phyloP scores from a whole-genome alignment of 2,113 vertebrate species.

The Indicator maculatus region DNA sequence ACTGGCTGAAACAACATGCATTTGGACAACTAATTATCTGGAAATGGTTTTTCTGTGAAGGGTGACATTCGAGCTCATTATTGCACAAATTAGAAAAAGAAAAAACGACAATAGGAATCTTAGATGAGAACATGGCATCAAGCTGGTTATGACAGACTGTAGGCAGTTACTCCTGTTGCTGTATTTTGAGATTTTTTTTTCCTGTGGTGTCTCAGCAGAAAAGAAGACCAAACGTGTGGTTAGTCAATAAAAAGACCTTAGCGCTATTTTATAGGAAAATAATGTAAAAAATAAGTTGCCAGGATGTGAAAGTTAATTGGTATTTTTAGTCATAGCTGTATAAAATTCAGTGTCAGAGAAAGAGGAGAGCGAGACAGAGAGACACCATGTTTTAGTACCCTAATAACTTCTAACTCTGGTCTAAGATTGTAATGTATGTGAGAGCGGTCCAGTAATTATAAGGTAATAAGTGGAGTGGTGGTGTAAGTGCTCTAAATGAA shows the following conservation, averaged over 20 bases:
- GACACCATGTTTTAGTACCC: conserved; percentile 74
- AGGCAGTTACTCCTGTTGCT: background rate
- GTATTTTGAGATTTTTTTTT: background rate
- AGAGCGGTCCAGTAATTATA: conserved; percentile 79
- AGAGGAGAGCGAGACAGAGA: conserved; percentile 55
- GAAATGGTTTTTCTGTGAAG: background rate
- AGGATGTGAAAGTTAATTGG: conserved; percentile 55
- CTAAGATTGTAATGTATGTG: conserved; percentile 78
- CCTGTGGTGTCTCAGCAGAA: background rate
- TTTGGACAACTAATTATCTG: background rate
- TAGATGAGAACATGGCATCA: background rate
- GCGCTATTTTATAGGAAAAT: background rate
- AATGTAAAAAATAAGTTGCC: background rate
- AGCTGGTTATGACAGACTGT: background rate
- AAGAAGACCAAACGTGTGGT: background rate
- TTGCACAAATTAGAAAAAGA: background rate
- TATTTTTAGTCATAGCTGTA: conserved; percentile 60
- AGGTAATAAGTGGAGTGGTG: conserved; percentile 80
- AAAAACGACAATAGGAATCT: background rate
- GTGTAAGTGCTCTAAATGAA: conserved; percentile 84
- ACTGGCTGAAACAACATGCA: background rate
- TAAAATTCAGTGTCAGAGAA: conserved; percentile 62
- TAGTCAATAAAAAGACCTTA: background rate
- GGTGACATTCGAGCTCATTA: background rate
- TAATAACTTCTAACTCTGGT: conserved; percentile 79